Evolutionary conservation across 2,888 invertebrate genomes (phyloP), one percentile per base, ranked within the genome.

Genomic region (Megaustenia siamemsis): DNA sequence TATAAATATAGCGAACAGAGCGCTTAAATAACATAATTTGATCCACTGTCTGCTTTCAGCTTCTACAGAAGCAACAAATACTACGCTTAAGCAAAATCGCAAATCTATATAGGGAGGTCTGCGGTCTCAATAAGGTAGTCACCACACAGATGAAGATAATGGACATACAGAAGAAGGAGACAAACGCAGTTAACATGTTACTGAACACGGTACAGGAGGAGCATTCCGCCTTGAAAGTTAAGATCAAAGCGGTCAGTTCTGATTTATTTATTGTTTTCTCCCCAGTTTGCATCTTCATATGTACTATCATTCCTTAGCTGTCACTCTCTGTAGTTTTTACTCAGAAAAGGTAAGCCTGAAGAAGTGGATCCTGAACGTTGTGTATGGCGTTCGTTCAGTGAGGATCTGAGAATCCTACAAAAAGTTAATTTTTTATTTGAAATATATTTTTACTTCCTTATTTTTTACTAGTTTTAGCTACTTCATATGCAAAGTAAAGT

Each of bases 151-250:
- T 73, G 1, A 6, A 73, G 28, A 12, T 28, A 12, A 12, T 73
- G 71, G 71, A 73, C 12, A 43, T 73, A 1, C 71, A 73, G 45
- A 73, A 73, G 15, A 45, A 45, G n/a, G 71, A 73, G 43, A 28
- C 45, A 12, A 45, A 45, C 12, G 18, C 1, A 1, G 3, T 73
- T 10, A 35, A 45, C 28, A 45, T n/a, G 15, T 6, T 43, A 18
- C 45, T 73, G 45, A 45, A 35, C 6, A 38, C 5, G 1, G 45
- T 28, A 24, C n/a, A 10, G n/a, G 10, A 45, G 2, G 21, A 45
- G 10, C 45, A 73, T 0, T 0, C 12, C 12, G 1, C 1, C 28
- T n/a, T 45, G 71, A 73, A n/a, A 24, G 28, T 45, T 45, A 45
- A 43, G 71, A 12, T 73, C 18, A 73, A 28, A n/a, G 0, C 28